Percentiles rank a stretch among this genome's conserved stretches.
phyloP scores from a whole-genome alignment of 2,888 invertebrate species.

The Scaptomyza flava region DNA sequence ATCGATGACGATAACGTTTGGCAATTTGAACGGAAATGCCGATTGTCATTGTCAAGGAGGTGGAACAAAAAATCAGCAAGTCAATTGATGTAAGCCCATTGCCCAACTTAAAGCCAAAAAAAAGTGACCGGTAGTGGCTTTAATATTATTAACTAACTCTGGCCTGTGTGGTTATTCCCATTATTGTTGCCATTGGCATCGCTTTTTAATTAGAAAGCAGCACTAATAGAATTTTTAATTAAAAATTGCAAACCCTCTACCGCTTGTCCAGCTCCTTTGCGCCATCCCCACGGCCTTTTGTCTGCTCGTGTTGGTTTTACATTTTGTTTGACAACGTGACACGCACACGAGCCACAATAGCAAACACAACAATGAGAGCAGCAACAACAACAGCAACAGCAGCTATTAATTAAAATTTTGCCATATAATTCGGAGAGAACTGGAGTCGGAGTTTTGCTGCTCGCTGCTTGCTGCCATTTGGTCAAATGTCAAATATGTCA shows the following conservation, averaged over 20 bases:
- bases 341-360: slow-evolving; percentile 56
- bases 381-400: slow-evolving; percentile 4
- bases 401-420: slow-evolving; percentile 76
- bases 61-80: slow-evolving; percentile 4
- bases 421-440: slow-evolving; percentile 53
- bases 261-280: neutral
- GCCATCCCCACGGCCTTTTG: slow-evolving; percentile 17
- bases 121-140: slow-evolving; percentile 37
- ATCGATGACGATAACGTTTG: slow-evolving; percentile 43
- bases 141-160: slow-evolving; percentile 40
- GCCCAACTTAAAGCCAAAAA: slow-evolving; percentile 40
- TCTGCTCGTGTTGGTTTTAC: slow-evolving; percentile 47
- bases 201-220: slow-evolving; percentile 73
- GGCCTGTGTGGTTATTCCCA: slow-evolving; percentile 19
- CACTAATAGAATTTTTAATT: slow-evolving; percentile 79
- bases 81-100: slow-evolving; percentile 1
- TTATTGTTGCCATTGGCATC: slow-evolving; percentile 28
- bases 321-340: slow-evolving; percentile 65
- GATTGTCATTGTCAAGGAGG: slow-evolving; percentile 46
- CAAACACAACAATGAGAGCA: slow-evolving; percentile 27
- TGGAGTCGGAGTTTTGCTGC: slow-evolving; percentile 9
- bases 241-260: slow-evolving; percentile 51
- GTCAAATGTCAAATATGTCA: slow-evolving; percentile 76
- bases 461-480: slow-evolving; percentile 13
- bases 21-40: slow-evolving; percentile 48